Percentiles rank a stretch among this genome's conserved stretches.
Evolutionary conservation across 2,797 vertebrate genomes (phyloP).

Genomic region (Melanotaenia pygmaea): DNA sequence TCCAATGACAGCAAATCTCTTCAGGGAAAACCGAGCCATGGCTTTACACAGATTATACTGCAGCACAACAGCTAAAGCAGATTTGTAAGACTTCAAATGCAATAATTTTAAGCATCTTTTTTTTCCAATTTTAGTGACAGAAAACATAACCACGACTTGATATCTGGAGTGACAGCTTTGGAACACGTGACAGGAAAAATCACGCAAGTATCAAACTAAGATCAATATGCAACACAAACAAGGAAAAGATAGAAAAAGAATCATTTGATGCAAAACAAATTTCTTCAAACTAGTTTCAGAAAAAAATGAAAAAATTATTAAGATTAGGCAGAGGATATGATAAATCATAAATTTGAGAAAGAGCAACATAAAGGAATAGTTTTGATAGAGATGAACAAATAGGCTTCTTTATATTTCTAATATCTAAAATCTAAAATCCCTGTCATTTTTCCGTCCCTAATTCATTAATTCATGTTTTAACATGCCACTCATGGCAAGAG

Average conservation of each 20-base stretch:
- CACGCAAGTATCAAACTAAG: slow-evolving; percentile 17
- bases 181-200: slow-evolving; percentile 36
- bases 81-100: slow-evolving; percentile 73
- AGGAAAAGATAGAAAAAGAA: slow-evolving; percentile 2
- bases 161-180: slow-evolving; percentile 50
- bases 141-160: slow-evolving; percentile 46
- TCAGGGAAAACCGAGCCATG: slow-evolving; percentile 68
- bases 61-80: slow-evolving; percentile 74
- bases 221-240: slow-evolving; percentile 32
- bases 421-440: slow-evolving; percentile 10
- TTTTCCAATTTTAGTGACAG: background rate
- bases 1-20: slow-evolving; percentile 72
- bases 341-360: slow-evolving; percentile 20
- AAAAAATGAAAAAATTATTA: background rate
- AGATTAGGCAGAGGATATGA: no score
- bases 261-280: background rate
- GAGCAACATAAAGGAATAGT: background rate
- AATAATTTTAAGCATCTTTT: slow-evolving; percentile 64
- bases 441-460: background rate
- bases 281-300: background rate
- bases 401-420: no score
- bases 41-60: slow-evolving; percentile 78
- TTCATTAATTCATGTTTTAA: slow-evolving; percentile 21
- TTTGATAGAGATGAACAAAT: background rate
- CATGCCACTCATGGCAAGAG: slow-evolving; percentile 13